Evolutionary conservation across 92 coral and sea anemone species (phyloP).

Genomic region (Umimayanthus chanpuru): DNA sequence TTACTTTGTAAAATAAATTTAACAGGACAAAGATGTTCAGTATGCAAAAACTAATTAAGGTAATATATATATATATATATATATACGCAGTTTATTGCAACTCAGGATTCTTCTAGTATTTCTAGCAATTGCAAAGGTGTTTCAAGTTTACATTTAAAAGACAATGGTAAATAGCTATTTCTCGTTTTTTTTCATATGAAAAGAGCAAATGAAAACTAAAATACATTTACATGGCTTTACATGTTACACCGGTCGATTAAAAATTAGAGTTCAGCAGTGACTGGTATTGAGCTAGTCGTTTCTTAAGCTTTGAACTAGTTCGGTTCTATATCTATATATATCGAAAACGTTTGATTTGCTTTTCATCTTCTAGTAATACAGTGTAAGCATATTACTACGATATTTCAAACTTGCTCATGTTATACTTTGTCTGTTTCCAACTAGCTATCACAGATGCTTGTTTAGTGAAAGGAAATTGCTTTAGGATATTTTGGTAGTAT

Average conservation of each 20-base stretch:
- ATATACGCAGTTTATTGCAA: neutral
- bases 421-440: neutral
- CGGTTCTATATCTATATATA: too few relatives aligned
- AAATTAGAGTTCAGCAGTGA: neutral
- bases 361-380: neutral
- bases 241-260: neutral
- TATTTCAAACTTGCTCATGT: neutral
- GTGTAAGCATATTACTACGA: neutral
- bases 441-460: constrained; percentile 2
- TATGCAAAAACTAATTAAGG: too few relatives aligned
- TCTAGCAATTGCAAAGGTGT: neutral
- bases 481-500: constrained; percentile 1
- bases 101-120: neutral
- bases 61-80: too few relatives aligned
- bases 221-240: too few relatives aligned
- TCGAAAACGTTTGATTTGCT: neutral
- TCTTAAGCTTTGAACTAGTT: too few relatives aligned
- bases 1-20: too few relatives aligned
- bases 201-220: neutral
- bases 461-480: constrained; percentile 13
- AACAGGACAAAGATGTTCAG: neutral
- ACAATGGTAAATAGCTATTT: neutral
- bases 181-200: neutral
- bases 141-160: neutral
- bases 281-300: too few relatives aligned